phyloP scores from a whole-genome alignment of 2,113 vertebrate genomes.

The Malurus melanocephalus region DNA sequence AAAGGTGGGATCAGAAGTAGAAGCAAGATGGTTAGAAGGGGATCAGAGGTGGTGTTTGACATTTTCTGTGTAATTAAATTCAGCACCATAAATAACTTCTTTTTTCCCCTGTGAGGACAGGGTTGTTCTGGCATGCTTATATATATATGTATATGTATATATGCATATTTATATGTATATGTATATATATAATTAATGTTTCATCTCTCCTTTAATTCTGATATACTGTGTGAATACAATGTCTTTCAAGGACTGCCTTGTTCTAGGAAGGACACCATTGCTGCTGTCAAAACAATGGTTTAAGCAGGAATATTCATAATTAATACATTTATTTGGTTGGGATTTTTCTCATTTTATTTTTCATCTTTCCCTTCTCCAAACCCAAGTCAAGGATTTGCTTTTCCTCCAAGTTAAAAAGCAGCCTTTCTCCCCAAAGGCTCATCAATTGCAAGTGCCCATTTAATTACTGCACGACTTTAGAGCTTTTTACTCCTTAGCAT shows the following conservation, averaged over 20 bases:
- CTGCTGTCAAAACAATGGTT: background rate
- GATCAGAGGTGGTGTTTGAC: background rate
- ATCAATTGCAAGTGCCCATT: background rate
- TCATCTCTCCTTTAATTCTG: background rate
- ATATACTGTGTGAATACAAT: background rate
- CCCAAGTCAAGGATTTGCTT: background rate
- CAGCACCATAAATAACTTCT: rapidly evolving
- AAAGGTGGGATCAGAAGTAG: background rate
- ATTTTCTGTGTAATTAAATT: background rate
- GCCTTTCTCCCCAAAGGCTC: background rate
- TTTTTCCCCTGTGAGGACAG: rapidly evolving
- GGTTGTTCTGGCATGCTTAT: background rate
- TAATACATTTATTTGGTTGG: background rate
- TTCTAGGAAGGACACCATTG: background rate
- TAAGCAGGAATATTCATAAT: background rate
- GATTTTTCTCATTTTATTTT: background rate
- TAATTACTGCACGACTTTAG: background rate
- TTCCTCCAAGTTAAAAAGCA: background rate
- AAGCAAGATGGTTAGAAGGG: background rate
- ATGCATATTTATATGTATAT: background rate
- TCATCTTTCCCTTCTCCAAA: background rate
- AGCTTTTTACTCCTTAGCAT: background rate
- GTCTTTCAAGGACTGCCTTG: background rate
- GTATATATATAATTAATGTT: background rate
- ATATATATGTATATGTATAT: too few relatives aligned